Evolutionary conservation across 1,140 invertebrate species (phyloP), one percentile per base, ranked within the genome.

Genomic region (Melitaea cinxia): DNA sequence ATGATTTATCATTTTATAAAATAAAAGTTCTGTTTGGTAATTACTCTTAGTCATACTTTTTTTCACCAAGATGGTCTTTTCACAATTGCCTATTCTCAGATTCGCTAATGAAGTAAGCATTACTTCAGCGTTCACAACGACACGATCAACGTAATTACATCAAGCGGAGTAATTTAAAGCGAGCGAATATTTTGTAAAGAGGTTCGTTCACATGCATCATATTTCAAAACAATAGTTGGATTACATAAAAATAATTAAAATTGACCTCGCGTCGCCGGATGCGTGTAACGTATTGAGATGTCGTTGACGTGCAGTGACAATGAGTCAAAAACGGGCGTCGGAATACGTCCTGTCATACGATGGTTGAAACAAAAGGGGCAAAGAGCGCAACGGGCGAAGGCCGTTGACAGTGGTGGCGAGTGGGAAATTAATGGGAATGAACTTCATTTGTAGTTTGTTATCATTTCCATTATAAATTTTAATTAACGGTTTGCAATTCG

Each of bases 241-340:
- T 86, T 87, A 87, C 78, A 77, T 86, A 83, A 87, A 85, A 78
- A 70, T 77, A 79, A 80, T 82, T 83, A 77, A 79, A 78, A 82
- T 59, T 77, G 82, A 86, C 85, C 85, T 85, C 83, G 60, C 66
- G 61, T 64, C 62, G 65, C 64, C 75, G 73, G 75, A 75, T 77
- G 77, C 80, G 79, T 72, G 78, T 82, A 77, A 79, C 59, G 70
- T 76, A 72, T 75, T 69, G 67, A 70, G 56, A 62, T 72, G 77
- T 78, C 81, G 80, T 85, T 87, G 81, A 83, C 84, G 80, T 80
- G 60, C 55, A 9, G 21, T 15, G 63, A 66, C 56, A 56, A 60
- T 55, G 50, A 24, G 35, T 53, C 50, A 45, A 59, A 47, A 65
- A 47, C 47, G 50, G 56, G 49, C 57, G 65, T 72, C 56, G 35